Base-by-base conservation (phyloP, 2,888 invertebrate genomes). In the Paralinhomoeus sp. region DNA sequence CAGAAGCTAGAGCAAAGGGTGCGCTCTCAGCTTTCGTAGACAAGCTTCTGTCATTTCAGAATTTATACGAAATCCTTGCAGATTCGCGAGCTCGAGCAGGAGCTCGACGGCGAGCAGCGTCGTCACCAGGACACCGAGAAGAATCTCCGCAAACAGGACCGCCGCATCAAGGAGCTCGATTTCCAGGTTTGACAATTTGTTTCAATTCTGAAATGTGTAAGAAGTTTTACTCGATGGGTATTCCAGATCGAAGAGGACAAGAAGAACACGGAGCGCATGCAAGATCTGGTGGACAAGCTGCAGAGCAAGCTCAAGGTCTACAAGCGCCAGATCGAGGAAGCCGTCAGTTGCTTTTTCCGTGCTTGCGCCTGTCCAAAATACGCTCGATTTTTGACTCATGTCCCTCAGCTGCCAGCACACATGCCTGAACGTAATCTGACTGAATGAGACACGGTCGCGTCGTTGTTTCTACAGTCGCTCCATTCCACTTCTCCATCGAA, bases 1-100 rank as follows among this genome's bases (percentile, higher is more conserved):
- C 82, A 83, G 72, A 93, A 93, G 71, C 74, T 97, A 64, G 93
- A 97, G 75, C 81, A 84, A 72, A 62, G 63, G 51, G 59, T 60
- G 60, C 38, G 57, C 54, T 43, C 89, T 73, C 91, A 27, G 27
- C 12, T 27, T 9, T 27, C 5, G 27, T 9, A 27, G 5, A 9
- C 27, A 5, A 27, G 12, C 27, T 27, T 27, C n/a, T 27, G 7
- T 9, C 5, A 27, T 27, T 27, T 27, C 12, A 27, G 5, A 5
- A 27, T 9, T 27, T 27, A 9, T 5, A 27, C 5, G 12, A 27
- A 27, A 27, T 9, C 5, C 27, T 27, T 27, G 5, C 12, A 27
- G 27, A 27, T 27, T 61, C 76, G 87, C 60, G 85, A 84, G 68
- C 74, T 89, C 66, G 89, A 89, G 70, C 82, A 84, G 66, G 93